Percentiles rank a stretch among this genome's conserved stretches.
Evolutionary conservation across 2,113 vertebrate genomes (phyloP).

Genomic region (Nycticebus coucang): DNA sequence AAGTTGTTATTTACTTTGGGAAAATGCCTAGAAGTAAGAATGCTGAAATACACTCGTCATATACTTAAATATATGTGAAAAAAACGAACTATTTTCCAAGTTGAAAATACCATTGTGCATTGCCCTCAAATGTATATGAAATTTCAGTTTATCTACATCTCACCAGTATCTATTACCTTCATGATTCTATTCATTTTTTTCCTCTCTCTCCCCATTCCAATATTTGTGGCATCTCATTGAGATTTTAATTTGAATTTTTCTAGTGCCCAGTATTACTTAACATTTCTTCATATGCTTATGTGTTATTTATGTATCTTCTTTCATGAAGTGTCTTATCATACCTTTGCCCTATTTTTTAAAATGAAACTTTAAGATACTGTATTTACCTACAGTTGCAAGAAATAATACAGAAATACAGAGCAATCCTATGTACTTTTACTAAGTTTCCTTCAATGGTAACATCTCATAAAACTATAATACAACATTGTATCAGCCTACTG

Average conservation of each 20-base stretch:
- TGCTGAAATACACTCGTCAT: too few species aligned
- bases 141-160: neutral
- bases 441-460: neutral
- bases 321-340: neutral
- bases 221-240: neutral
- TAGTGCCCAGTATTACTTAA: neutral
- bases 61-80: neutral
- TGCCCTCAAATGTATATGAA: neutral
- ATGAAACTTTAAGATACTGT: neutral
- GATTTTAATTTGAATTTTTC: neutral
- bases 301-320: neutral
- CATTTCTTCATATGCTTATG: neutral
- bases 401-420: neutral
- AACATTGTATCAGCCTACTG: neutral
- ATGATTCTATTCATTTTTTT: neutral
- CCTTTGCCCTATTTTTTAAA: neutral
- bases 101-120: neutral
- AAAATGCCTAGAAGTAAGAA: neutral
- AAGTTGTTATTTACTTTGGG: neutral
- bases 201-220: neutral
- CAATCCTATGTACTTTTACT: neutral
- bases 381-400: neutral
- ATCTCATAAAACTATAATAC: neutral
- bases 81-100: neutral
- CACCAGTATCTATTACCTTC: neutral